A percentile compares a stretch with the other conserved stretches of the same genome.
These are phyloP conservation scores for Camelus bactrianus DNA, from an alignment of 2,113 vertebrate species.

Conservation along the genomic window DNA sequence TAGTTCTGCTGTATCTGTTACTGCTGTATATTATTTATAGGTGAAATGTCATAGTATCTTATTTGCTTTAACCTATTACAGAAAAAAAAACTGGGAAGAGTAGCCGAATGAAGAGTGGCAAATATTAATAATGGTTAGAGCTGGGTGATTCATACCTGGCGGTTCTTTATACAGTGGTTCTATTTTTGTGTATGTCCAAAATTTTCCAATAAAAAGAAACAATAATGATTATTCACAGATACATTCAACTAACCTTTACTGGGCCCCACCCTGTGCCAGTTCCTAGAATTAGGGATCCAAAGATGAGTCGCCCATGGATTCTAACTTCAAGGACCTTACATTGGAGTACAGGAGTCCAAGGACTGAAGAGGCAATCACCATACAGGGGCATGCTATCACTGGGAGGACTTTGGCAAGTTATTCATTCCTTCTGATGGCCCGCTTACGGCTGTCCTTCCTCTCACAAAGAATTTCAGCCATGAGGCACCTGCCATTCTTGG, in stretches of 20 bases:
- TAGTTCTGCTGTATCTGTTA: not conserved
- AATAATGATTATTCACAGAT: not conserved
- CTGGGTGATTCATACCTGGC: not conserved
- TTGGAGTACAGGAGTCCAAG: not conserved
- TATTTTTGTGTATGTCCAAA: not conserved
- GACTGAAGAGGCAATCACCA: not conserved
- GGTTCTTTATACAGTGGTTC: not conserved
- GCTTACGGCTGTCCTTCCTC: not conserved
- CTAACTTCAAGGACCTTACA: not conserved
- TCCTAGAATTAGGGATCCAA: not conserved
- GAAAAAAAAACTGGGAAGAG: not conserved
- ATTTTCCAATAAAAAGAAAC: not conserved
- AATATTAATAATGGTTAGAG: not conserved
- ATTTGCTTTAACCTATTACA: conserved; percentile 1
- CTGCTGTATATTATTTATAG: not conserved
- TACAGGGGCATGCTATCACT: too few relatives aligned
- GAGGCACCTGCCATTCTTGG: not conserved
- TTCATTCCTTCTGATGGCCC: not conserved
- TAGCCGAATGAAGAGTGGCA: not conserved
- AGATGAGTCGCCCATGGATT: not conserved
- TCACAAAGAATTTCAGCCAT: not conserved
- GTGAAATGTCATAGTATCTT: not conserved
- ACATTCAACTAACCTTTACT: not conserved
- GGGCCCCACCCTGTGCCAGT: not conserved
- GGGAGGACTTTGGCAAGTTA: not conserved